Evolutionary conservation across 2,888 invertebrate species (phyloP), one percentile per base, ranked within the genome.

Genomic region (Arrhopalites spinosus): DNA sequence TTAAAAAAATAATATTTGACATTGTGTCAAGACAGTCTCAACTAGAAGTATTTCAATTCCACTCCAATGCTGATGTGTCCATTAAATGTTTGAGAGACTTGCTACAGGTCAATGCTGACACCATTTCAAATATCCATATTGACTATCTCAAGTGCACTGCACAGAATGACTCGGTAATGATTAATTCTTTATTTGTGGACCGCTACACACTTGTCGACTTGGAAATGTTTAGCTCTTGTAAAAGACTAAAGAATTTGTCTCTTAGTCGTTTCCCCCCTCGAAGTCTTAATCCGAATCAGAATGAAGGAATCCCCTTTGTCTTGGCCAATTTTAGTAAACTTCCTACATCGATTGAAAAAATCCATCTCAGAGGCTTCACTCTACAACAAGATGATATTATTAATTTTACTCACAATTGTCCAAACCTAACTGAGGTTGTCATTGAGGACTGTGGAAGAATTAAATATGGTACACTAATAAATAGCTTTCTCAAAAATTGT

Each of bases 61-160:
- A 80, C 29, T 80, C 81, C 0, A 80, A 80, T 15, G 80, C 79
- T 23, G 81, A 80, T 61, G 25, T 82, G 30, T 69, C 80, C 3
- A 30, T 77, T 29, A 72, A 69, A 13, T 70, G 68, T 27, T 50
- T 82, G 23, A 53, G 63, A 17, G 59, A 47, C 15, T 64, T 82
- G 25, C 73, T 80, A 0, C 8, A 53, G 13, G 27, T 36, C 2
- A 82, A 80, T 75, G 73, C 73, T n/a, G 66, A 20, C 2, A 76
- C 76, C 2, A 27, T 82, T n/a, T 53, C 50, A 7, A 80, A 82
- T 70, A 25, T 82, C 8, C 75, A 75, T 5, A 72, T 81, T 29
- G 78, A 78, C 63, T 79, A 78, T 74, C 30, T 81, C 23, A 75
- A 78, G 45, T 45, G 45, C 15, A 76, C 30, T 50, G 20, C 36